Evolutionary conservation across 2,888 invertebrate species (phyloP).

Genomic region (Microctonus brassicae): DNA sequence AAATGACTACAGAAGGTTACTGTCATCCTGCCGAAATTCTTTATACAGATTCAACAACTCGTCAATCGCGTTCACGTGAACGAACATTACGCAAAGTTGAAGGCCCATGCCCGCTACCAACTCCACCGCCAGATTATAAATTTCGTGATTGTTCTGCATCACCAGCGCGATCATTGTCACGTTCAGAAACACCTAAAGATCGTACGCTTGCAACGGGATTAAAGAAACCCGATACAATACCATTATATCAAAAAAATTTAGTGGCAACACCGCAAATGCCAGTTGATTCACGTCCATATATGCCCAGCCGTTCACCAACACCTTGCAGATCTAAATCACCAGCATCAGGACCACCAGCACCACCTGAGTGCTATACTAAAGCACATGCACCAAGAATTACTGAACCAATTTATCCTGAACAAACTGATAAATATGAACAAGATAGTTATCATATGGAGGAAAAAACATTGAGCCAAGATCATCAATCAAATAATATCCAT

Average conservation of each 20-base stretch:
- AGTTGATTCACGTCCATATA: constrained; percentile 56
- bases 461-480: constrained; percentile 65
- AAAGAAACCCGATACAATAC: constrained; percentile 83
- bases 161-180: constrained; percentile 70
- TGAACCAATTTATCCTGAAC: constrained; percentile 70
- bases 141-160: constrained; percentile 69
- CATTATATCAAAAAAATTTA: constrained; percentile 84
- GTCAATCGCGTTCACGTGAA: constrained; percentile 45
- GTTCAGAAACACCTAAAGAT: constrained; percentile 78
- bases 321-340: constrained; percentile 76
- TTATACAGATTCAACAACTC: constrained; percentile 54
- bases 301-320: constrained; percentile 63
- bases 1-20: constrained; percentile 52
- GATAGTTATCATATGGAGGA: constrained; percentile 63
- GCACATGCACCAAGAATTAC: constrained; percentile 77
- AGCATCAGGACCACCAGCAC: constrained; percentile 78
- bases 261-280: constrained; percentile 72
- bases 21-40: constrained; percentile 63
- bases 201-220: constrained; percentile 58
- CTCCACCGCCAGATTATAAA: constrained; percentile 64
- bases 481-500: constrained; percentile 53
- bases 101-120: constrained; percentile 62
- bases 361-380: constrained; percentile 67
- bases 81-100: constrained; percentile 47
- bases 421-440: constrained; percentile 61